These are phyloP conservation scores for Syngnathoides biaculeatus DNA, from an alignment of 2,113 vertebrate species.

Conservation along the genomic window DNA sequence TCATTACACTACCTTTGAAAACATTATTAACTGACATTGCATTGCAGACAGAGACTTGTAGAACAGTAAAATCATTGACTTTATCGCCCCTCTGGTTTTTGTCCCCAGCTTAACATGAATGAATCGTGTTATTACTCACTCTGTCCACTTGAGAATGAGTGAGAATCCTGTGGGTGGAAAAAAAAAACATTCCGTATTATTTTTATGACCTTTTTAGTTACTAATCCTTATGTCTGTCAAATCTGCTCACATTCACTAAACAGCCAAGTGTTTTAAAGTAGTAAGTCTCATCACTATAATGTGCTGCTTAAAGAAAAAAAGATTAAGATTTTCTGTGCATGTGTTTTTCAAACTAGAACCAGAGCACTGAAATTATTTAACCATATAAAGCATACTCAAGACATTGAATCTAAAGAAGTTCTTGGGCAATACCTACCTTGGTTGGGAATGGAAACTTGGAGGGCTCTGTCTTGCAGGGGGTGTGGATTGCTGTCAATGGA, in stretches of 20 bases:
- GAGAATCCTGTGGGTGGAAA: constrained; percentile 75
- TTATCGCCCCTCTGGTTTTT: not conserved
- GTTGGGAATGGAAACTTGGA: constrained; percentile 98
- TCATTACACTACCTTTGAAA: not conserved
- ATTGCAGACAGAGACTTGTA: not conserved
- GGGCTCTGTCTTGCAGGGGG: constrained; percentile 97
- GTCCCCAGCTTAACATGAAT: not conserved
- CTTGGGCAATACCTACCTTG: constrained; percentile 80
- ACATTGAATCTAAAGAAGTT: constrained; percentile 8
- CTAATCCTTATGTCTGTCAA: not conserved
- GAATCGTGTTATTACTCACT: constrained; percentile 80
- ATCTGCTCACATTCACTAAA: not conserved
- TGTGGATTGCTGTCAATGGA: constrained; percentile 96
- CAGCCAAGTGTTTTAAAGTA: not conserved
- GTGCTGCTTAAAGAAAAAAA: too few relatives aligned
- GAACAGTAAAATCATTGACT: too few relatives aligned
- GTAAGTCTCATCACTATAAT: not conserved
- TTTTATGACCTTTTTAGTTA: not conserved
- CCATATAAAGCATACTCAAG: not conserved
- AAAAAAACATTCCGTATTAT: not conserved
- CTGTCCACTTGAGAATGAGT: constrained; percentile 83
- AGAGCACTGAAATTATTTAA: not conserved
- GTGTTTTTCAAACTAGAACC: not conserved
- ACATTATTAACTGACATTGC: not conserved
- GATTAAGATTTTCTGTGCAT: not conserved